These are phyloP conservation scores for Plagodis dolabraria DNA, from an alignment of 2,888 invertebrate species.

Conservation along the genomic window DNA sequence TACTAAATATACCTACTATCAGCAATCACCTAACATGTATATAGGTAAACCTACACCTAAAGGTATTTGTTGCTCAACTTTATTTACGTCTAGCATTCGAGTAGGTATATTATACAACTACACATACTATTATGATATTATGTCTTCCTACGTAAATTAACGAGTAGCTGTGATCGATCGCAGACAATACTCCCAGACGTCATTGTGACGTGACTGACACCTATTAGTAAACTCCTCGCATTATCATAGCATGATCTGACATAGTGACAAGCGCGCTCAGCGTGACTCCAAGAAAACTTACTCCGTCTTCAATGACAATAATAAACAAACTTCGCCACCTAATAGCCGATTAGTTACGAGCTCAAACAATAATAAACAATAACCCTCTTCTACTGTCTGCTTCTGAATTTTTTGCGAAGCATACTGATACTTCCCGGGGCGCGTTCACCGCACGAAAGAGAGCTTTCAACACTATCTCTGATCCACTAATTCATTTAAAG, in stretches of 20 bases:
- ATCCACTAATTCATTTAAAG: slow-evolving; percentile 36
- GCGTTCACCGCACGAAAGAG: slow-evolving; percentile 55
- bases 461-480: slow-evolving; percentile 57
- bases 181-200: slow-evolving; percentile 32
- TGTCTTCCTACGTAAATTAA: slow-evolving; percentile 19
- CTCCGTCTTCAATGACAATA: slow-evolving; percentile 30
- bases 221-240: slow-evolving; percentile 28
- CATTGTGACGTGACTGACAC: slow-evolving; percentile 28
- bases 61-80: too few species aligned
- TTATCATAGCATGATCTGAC: slow-evolving; percentile 29
- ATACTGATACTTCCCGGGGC: slow-evolving; percentile 47
- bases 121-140: too few species aligned
- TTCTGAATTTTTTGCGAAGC: slow-evolving; percentile 56
- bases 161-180: slow-evolving; percentile 39
- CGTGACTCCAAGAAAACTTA: slow-evolving; percentile 39
- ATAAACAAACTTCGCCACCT: slow-evolving; percentile 36
- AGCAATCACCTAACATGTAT: too few species aligned
- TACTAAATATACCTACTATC: too few species aligned
- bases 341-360: slow-evolving; percentile 54
- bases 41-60: too few species aligned
- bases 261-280: slow-evolving; percentile 27
- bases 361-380: slow-evolving; percentile 58
- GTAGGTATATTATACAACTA: too few species aligned
- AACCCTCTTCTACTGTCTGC: slow-evolving; percentile 58
- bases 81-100: too few species aligned